Conservation (phyloP, 2,113 vertebrate genomes). For the Zonotrichia leucophrys region DNA sequence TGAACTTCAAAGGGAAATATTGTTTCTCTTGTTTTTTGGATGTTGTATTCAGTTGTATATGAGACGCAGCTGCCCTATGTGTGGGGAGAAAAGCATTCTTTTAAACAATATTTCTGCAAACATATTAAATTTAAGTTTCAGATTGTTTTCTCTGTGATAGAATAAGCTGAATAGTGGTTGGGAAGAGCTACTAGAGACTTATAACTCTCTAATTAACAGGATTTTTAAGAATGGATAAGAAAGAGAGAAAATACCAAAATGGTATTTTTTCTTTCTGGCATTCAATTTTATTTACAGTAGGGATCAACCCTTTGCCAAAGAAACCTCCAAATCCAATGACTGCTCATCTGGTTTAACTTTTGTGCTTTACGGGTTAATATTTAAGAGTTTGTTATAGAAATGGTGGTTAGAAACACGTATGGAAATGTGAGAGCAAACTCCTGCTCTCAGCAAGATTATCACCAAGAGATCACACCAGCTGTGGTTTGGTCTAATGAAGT, state of each 20-base stretch:
- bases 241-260: neutral
- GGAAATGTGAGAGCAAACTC: neutral
- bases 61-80: neutral
- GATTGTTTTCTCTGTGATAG: neutral
- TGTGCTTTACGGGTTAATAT: neutral
- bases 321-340: neutral
- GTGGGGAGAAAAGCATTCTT: neutral
- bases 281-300: neutral
- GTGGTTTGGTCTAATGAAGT: neutral
- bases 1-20: constrained; percentile 42
- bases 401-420: neutral
- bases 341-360: neutral
- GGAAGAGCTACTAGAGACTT: neutral
- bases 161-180: neutral
- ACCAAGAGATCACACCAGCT: neutral
- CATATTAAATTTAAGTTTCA: neutral
- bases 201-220: neutral
- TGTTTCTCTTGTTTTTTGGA: constrained; percentile 28
- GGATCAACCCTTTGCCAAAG: neutral
- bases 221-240: neutral
- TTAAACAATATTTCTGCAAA: neutral
- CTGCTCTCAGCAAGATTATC: neutral
- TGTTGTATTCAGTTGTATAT: neutral
- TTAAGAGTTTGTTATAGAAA: neutral
- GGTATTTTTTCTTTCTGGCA: neutral